Evolutionary conservation across 2,888 invertebrate genomes (phyloP).

Genomic region (Oscheius sp.): DNA sequence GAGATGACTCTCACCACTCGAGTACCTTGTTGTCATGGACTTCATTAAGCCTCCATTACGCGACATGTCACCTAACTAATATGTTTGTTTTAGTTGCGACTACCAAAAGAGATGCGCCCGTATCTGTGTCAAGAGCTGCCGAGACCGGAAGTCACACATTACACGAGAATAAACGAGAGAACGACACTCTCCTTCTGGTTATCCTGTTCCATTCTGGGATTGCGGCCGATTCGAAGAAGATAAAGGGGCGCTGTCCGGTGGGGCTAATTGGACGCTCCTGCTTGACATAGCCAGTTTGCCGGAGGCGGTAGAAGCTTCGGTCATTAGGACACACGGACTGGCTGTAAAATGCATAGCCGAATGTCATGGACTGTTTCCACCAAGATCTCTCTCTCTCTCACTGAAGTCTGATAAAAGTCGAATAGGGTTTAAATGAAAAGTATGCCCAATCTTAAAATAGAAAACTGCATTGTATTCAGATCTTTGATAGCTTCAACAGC

Average conservation of each 20-base stretch:
- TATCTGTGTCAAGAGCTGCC: slow-evolving; percentile 28
- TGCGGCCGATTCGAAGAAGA: slow-evolving; percentile 11
- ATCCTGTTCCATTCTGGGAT: slow-evolving; percentile 11
- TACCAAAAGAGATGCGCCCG: slow-evolving; percentile 20
- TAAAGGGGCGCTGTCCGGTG: slow-evolving; percentile 18
- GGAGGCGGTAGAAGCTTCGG: slow-evolving; percentile 12
- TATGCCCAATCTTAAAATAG: too few species aligned
- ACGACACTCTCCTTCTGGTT: neutral
- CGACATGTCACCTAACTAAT: slow-evolving; percentile 21
- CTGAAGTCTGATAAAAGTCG: too few species aligned
- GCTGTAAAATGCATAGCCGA: slow-evolving; percentile 1
- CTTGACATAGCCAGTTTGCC: slow-evolving; percentile 27
- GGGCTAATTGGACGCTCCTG: slow-evolving; percentile 23
- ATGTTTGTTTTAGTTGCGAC: slow-evolving; percentile 35
- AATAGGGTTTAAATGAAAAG: too few species aligned
- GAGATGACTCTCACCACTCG: too few species aligned
- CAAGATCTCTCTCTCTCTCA: neutral
- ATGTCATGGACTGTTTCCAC: neutral
- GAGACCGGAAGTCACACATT: slow-evolving; percentile 14
- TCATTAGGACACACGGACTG: slow-evolving; percentile 17
- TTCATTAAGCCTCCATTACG: slow-evolving; percentile 20
- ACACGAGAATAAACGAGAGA: neutral
- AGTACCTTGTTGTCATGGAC: neutral
- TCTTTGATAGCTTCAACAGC: too few species aligned
- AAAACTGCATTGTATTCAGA: too few species aligned